Evolutionary conservation across 1,140 invertebrate genomes (phyloP), one percentile per base, ranked within the genome.

Genomic region (Maniola jurtina): DNA sequence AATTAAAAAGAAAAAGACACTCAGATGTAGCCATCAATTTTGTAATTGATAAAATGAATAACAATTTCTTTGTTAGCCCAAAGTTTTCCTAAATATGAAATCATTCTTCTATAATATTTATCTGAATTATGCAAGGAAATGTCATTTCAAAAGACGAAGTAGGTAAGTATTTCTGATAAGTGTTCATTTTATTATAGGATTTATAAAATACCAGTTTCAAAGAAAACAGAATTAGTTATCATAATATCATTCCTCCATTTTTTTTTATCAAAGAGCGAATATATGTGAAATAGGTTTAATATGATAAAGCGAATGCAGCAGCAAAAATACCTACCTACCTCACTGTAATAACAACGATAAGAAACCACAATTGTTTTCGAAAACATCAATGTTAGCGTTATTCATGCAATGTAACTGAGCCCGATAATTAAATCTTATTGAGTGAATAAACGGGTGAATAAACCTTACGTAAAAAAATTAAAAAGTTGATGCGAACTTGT

Each of bases 291-390:
- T 55, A 35, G 1, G 54, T 35, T 40, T 15, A 55, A 55, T 35
- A 14, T 55, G 54, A 55, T 55, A 55, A 55, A 35, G 48, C 13
- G 54, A 55, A 55, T 55, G 33, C 10, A 35, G 13, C 54, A 36
- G 54, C 54, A 34, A 36, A 35, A 35, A 9, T 13, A 14, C 54
- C 13, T 45, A n/a, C 42, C 42, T 11, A 45, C 9, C 13, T 45
- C 13, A 5, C 13, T 35, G 25, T 55, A 55, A 55, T 35, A 55
- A 55, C 54, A 55, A 55, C 10, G 54, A 55, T 55, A 55, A 55
- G 54, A 55, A 55, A 36, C 25, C 25, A 9, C 34, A 55, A 55
- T 55, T 55, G 54, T 55, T 55, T 55, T 55, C 34, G 33, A 55
- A 55, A 55, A 55, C 54, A 52, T 33, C 3, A 52, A 52, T 52